Percentiles rank a stretch among this genome's conserved stretches.
phyloP scores from a whole-genome alignment of 2,888 invertebrate genomes.

The Chloroclysta siterata region DNA sequence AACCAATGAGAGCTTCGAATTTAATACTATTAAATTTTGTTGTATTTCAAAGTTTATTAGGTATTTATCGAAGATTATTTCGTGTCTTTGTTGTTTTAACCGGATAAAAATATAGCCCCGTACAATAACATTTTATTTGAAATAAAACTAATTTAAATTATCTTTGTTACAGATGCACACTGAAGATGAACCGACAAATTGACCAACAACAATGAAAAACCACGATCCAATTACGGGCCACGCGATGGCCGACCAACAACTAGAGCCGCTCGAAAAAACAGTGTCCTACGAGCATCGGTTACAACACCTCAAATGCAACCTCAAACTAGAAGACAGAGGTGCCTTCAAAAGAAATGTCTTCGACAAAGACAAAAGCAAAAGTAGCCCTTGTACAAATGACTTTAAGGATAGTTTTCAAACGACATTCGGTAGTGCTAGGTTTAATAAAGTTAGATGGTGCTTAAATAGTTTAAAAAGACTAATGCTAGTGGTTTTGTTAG shows the following conservation, averaged over 20 bases:
- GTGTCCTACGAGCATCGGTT: slow-evolving; percentile 61
- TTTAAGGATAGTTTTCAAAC: slow-evolving; percentile 60
- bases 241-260: slow-evolving; percentile 44
- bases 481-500: slow-evolving; percentile 71
- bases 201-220: slow-evolving; percentile 57
- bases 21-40: too few relatives aligned
- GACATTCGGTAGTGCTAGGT: slow-evolving; percentile 56
- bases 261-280: slow-evolving; percentile 67
- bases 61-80: too few relatives aligned
- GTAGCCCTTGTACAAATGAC: slow-evolving; percentile 63
- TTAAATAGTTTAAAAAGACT: slow-evolving; percentile 73
- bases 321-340: slow-evolving; percentile 74
- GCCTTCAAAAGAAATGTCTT: slow-evolving; percentile 51
- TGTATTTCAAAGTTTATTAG: too few relatives aligned
- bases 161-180: slow-evolving; percentile 75
- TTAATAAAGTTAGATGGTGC: slow-evolving; percentile 68
- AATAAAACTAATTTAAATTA: slow-evolving; percentile 24
- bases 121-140: too few relatives aligned
- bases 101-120: too few relatives aligned
- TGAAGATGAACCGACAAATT: slow-evolving; percentile 69
- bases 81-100: too few relatives aligned
- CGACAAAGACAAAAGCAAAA: slow-evolving; percentile 52
- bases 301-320: slow-evolving; percentile 73
- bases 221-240: slow-evolving; percentile 57
- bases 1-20: too few relatives aligned